These are phyloP conservation scores for Papilio glaucus DNA, from an alignment of 1,140 invertebrate genomes.

Conservation along the genomic window DNA sequence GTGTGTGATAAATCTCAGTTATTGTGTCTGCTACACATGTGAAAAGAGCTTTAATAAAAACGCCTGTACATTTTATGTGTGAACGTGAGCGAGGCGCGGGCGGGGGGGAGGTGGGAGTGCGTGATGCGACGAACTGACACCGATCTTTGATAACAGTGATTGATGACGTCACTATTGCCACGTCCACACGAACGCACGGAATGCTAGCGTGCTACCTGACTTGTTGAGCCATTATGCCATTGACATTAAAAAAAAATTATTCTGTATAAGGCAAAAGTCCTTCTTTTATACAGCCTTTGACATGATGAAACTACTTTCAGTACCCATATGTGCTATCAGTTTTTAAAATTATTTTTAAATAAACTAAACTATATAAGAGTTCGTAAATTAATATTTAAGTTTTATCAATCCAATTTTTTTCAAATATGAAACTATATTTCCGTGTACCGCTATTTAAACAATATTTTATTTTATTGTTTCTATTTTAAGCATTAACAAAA, in stretches of 20 bases:
- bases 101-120: background rate
- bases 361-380: too few relatives aligned
- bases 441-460: too few relatives aligned
- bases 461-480: too few relatives aligned
- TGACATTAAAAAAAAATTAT: constrained; percentile 26
- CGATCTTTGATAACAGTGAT: constrained; percentile 67
- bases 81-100: background rate
- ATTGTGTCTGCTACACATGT: constrained; percentile 37
- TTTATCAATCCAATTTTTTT: too few relatives aligned
- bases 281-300: background rate
- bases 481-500: too few relatives aligned
- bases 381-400: too few relatives aligned
- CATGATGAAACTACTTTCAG: too few relatives aligned
- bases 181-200: constrained; percentile 38
- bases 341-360: too few relatives aligned
- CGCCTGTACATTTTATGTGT: constrained; percentile 36
- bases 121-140: constrained; percentile 41
- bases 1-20: constrained; percentile 36
- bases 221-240: constrained; percentile 54
- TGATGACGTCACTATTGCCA: constrained; percentile 61
- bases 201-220: constrained; percentile 53
- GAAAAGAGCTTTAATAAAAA: constrained; percentile 38
- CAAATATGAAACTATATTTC: too few relatives aligned
- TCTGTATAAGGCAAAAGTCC: background rate
- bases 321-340: too few relatives aligned